These are phyloP conservation scores for Solea solea DNA, from an alignment of 2,113 vertebrate genomes.

Conservation along the genomic window DNA sequence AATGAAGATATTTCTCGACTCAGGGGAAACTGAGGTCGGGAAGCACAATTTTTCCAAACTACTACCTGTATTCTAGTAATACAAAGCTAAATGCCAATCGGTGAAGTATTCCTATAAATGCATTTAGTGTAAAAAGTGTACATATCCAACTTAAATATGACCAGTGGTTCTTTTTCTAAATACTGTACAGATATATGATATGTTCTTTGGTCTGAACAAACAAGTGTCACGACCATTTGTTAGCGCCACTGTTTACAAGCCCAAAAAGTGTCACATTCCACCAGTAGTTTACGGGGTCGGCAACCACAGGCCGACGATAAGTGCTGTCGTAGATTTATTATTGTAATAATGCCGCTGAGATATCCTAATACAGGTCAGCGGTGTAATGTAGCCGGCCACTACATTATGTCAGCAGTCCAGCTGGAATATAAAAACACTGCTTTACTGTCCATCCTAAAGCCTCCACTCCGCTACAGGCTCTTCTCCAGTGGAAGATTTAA, in stretches of 20 bases:
- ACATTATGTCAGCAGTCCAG: slow-evolving; percentile 44
- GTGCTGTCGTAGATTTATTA: slow-evolving; percentile 29
- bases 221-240: background rate
- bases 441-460: slow-evolving; percentile 51
- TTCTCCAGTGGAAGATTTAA: slow-evolving; percentile 61
- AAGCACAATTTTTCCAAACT: too few relatives aligned
- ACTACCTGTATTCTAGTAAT: too few relatives aligned
- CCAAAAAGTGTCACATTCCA: slow-evolving; percentile 32
- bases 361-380: slow-evolving; percentile 21
- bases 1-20: too few relatives aligned
- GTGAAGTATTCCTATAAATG: too few relatives aligned
- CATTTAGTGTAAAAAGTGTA: background rate
- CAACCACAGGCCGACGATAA: slow-evolving; percentile 12
- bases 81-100: too few relatives aligned
- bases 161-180: background rate
- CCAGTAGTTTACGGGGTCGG: slow-evolving; percentile 1
- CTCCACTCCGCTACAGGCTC: slow-evolving; percentile 38
- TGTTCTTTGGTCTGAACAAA: background rate
- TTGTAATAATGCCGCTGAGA: slow-evolving; percentile 32
- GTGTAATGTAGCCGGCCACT: slow-evolving; percentile 24
- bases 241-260: background rate
- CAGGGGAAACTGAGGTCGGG: too few relatives aligned
- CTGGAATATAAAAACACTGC: slow-evolving; percentile 56
- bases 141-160: background rate
- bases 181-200: too few relatives aligned